phyloP scores from a whole-genome alignment of 2,797 vertebrate species.

The Fratercula arctica region DNA sequence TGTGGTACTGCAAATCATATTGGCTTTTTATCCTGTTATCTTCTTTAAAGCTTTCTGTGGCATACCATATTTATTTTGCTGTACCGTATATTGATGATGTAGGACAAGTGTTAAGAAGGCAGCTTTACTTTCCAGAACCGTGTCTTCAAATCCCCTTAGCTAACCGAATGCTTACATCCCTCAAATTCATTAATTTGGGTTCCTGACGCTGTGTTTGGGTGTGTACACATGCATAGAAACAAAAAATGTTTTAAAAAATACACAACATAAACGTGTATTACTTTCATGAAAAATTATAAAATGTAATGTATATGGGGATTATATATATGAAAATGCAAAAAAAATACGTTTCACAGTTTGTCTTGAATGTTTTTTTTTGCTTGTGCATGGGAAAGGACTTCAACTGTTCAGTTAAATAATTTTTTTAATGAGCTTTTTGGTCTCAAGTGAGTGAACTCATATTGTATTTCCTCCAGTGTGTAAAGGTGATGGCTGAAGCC shows the following conservation, averaged over 20 bases:
- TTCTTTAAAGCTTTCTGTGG: neutral
- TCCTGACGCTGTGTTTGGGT: neutral
- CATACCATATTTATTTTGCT: neutral
- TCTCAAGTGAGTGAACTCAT: neutral
- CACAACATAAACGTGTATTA: neutral
- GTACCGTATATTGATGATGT: neutral
- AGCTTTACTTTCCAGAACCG: neutral
- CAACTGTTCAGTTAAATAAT: neutral
- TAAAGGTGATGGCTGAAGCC: neutral
- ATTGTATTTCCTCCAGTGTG: neutral
- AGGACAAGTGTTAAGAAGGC: neutral
- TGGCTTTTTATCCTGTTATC: neutral
- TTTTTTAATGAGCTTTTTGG: neutral
- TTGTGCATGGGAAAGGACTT: neutral
- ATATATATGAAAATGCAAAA: neutral
- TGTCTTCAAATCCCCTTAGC: neutral
- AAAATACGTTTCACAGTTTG: fast-evolving
- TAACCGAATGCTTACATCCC: neutral
- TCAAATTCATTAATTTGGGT: neutral
- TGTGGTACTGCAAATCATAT: neutral
- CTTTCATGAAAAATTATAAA: neutral
- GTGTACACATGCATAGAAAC: neutral
- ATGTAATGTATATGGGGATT: neutral
- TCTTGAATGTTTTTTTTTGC: neutral
- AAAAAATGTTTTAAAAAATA: neutral